phyloP scores from a whole-genome alignment of 2,113 vertebrate species.

The Lipotes vexillifer region DNA sequence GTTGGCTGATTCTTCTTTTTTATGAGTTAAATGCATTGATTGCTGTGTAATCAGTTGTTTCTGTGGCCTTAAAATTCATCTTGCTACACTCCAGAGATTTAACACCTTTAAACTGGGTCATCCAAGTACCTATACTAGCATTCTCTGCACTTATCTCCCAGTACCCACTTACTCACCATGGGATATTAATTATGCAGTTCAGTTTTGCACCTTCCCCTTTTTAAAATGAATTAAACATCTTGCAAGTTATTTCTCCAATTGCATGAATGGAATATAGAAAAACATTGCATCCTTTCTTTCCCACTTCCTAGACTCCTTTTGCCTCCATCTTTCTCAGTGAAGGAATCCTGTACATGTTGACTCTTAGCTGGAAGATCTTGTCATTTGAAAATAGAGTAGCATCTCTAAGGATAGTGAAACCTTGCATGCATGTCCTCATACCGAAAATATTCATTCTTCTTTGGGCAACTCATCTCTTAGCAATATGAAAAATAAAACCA shows the following conservation, averaged over 20 bases:
- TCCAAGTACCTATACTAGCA: no score
- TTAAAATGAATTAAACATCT: neutral
- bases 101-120: neutral
- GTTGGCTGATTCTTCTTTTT: neutral
- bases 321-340: neutral
- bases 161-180: neutral
- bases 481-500: neutral
- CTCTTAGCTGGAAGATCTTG: neutral
- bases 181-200: neutral
- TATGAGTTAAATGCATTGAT: neutral
- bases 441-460: neutral
- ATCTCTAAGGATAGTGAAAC: neutral
- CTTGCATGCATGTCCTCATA: neutral
- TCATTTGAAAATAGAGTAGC: neutral
- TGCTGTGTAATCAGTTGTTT: neutral
- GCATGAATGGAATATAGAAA: neutral
- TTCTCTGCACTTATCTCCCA: neutral
- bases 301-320: neutral
- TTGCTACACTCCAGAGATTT: neutral
- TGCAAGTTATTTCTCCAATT: neutral
- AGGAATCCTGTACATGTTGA: neutral
- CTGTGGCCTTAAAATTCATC: neutral
- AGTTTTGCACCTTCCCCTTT: neutral
- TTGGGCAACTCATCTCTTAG: neutral
- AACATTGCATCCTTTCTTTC: neutral